Percentiles rank a stretch among this genome's conserved stretches.
Evolutionary conservation across 64 coral and sea anemone genomes (phyloP).

Genomic region (Actinia tenebrosa): DNA sequence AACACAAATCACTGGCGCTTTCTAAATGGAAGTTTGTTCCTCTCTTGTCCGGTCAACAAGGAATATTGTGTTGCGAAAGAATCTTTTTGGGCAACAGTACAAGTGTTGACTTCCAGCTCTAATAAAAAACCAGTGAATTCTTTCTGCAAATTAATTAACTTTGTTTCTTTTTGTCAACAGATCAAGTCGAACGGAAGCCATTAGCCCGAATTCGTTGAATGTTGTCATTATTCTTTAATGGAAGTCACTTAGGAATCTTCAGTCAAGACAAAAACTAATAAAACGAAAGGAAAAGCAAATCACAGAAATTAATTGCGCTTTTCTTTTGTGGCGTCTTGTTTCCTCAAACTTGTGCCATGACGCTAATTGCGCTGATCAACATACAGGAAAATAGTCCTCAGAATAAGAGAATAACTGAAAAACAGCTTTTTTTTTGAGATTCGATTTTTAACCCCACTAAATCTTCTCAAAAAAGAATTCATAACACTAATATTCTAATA

Average conservation of each 20-base stretch:
- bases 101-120: constrained; percentile 9
- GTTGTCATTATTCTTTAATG: constrained; percentile 14
- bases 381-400: not conserved
- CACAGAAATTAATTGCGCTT: not conserved
- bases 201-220: not conserved
- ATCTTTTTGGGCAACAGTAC: not conserved
- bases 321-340: not conserved
- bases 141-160: constrained; percentile 11
- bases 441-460: not conserved
- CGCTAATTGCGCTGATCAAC: not conserved
- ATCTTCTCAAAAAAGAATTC: not conserved
- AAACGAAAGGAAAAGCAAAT: constrained; percentile 10
- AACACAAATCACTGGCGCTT: constrained; percentile 2
- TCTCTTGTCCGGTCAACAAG: constrained; percentile 6
- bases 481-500: not conserved
- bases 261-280: constrained; percentile 3
- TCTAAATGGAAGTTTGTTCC: not conserved
- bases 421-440: not conserved
- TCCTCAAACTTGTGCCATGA: not conserved
- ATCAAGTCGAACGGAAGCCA: constrained; percentile 12
- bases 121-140: not conserved
- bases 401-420: not conserved
- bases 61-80: not conserved
- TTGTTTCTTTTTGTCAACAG: not conserved
- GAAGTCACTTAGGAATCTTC: constrained; percentile 8